Base-by-base conservation (phyloP, 2,797 vertebrate genomes). In the Urophycis tenuis region DNA sequence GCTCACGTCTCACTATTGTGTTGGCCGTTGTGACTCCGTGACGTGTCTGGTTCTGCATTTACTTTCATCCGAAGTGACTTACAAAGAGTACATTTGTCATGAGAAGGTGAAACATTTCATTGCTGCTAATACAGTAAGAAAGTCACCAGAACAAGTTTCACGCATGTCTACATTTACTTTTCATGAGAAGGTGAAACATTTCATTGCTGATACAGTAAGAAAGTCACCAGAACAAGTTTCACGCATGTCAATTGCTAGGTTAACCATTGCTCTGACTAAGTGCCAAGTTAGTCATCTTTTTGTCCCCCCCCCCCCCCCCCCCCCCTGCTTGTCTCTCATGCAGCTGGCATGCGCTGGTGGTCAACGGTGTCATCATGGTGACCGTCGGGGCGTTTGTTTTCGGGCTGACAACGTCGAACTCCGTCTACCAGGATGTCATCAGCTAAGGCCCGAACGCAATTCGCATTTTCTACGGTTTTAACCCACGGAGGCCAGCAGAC, bases 401-500 rank as follows among this genome's bases (percentile, higher is more conserved):
- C 0, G 97, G 96, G 82, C 95, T 99, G 89, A 98, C 96, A n/a
- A 98, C 97, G 3, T 93, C 95, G 77, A 97, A 95, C 0, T 94
- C 96, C 73, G 93, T 97, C 89, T 96, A 94, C 5, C 89, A 94
- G 85, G 95, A 92, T 5, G 0, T 92, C 8, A 67, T 83, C 76
- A 88, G 80, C 84, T 90, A 86, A 87, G 75, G 77, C 73, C 0
- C 30, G 12, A 1, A 12, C 29, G 9, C 30, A 25, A n/a, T n/a
- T n/a, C n/a, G n/a, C 11, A 11, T 10, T 30, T 69, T 69, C 1
- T 69, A 30, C 30, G 1, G 17, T 64, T 69, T 69, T 22, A 19
- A 30, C 6, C 64, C 5, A n/a, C 9, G 25, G 29, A 30, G 12
- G 64, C 64, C 8, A 30, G 25, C 64, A 12, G 64, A 9, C n/a